Evolutionary conservation across 2,888 invertebrate genomes (phyloP).

Genomic region (Scotopteryx bipunctaria): DNA sequence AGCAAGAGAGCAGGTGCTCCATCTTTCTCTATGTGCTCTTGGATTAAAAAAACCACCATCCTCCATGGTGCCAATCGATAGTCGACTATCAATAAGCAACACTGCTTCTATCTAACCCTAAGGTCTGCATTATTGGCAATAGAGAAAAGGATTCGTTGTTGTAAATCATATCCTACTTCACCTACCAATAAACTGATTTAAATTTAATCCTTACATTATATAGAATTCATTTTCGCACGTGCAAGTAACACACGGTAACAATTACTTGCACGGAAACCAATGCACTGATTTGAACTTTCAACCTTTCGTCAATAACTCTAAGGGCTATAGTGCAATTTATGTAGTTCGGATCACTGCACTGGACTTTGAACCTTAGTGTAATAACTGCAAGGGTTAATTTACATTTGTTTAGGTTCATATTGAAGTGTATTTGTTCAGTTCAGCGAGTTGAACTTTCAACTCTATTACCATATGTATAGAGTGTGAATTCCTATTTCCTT

Average conservation of each 20-base stretch:
- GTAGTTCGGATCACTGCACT: slow-evolving; percentile 30
- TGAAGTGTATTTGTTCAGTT: no score
- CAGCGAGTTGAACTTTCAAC: slow-evolving; percentile 17
- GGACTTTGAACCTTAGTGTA: slow-evolving; percentile 19
- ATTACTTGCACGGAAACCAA: slow-evolving; percentile 16
- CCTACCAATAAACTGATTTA: no score
- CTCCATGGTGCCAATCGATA: no score
- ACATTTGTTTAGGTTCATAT: slow-evolving; percentile 8
- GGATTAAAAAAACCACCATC: no score
- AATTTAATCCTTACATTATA: not conserved
- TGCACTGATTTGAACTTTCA: slow-evolving; percentile 11
- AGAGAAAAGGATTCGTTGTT: no score
- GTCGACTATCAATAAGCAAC: no score
- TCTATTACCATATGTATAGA: not conserved
- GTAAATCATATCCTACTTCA: no score
- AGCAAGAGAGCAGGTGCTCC: no score
- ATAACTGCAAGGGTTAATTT: slow-evolving; percentile 16
- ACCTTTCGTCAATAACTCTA: slow-evolving; percentile 6
- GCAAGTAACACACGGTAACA: slow-evolving; percentile 8
- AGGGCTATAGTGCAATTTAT: slow-evolving; percentile 24
- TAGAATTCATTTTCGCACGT: slow-evolving; percentile 8
- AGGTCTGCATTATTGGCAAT: no score
- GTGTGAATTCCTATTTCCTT: slow-evolving; percentile 6
- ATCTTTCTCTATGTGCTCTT: no score
- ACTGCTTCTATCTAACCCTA: no score